Percentiles rank a stretch among this genome's conserved stretches.
Conservation (phyloP, 2,113 vertebrate genomes). For the Melanerpes aurifrons region DNA sequence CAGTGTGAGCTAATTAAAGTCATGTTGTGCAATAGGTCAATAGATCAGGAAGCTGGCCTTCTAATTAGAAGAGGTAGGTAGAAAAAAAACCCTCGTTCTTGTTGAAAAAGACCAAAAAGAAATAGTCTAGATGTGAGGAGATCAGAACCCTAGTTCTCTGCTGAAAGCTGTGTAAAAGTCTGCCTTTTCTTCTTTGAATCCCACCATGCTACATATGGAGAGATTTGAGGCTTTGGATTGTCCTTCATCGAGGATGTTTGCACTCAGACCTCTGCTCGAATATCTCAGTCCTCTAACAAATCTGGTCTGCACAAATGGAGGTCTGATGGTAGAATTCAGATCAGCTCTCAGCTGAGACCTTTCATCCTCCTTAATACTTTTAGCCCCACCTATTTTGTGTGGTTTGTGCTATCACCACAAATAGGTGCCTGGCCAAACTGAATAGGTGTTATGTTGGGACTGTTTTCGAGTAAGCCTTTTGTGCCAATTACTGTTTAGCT, state of each 20-base stretch:
- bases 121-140: neutral
- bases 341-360: conserved; percentile 19
- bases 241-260: neutral
- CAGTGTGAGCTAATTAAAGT: conserved; percentile 69
- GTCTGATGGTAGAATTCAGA: neutral
- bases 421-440: neutral
- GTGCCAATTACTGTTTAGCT: conserved; percentile 26
- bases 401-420: conserved; percentile 9
- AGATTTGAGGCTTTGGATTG: neutral
- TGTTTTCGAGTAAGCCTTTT: neutral
- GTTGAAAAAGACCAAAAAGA: neutral
- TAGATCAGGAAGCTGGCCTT: conserved; percentile 50
- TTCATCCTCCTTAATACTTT: conserved; percentile 50
- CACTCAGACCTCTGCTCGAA: neutral
- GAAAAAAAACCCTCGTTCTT: neutral
- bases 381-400: conserved; percentile 28
- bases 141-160: neutral
- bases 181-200: neutral
- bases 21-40: conserved; percentile 58
- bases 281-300: neutral
- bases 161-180: neutral
- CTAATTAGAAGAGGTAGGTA: conserved; percentile 58
- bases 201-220: fast-evolving
- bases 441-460: neutral
- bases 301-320: neutral